Conservation (phyloP, 2,888 invertebrate genomes). For the Himalopsyche tibetana region DNA sequence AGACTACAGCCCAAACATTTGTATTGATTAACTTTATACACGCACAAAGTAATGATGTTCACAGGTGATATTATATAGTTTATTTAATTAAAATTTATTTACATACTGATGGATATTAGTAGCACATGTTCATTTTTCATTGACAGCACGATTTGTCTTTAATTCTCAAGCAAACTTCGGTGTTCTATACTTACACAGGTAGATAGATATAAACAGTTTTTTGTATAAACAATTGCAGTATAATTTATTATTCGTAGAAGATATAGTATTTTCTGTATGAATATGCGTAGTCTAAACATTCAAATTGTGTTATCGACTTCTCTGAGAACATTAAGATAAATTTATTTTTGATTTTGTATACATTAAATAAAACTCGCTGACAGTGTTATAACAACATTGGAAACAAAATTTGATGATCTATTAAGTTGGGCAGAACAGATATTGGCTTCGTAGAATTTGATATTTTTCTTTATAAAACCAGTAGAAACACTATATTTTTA, state of each 20-base stretch:
- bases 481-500: background rate
- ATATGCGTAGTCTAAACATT: background rate
- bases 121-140: background rate
- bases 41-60: too few relatives aligned
- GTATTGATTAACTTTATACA: too few relatives aligned
- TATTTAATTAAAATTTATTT: too few relatives aligned
- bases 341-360: constrained; percentile 22
- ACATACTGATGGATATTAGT: too few relatives aligned
- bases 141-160: background rate
- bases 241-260: background rate
- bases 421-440: background rate
- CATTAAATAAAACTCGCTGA: background rate
- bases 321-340: background rate
- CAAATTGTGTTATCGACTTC: constrained; percentile 21
- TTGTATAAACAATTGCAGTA: constrained; percentile 11
- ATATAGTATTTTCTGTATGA: constrained; percentile 1
- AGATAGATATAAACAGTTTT: background rate
- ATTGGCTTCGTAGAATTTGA: background rate
- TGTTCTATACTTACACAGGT: background rate
- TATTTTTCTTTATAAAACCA: background rate
- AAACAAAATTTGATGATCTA: constrained; percentile 32
- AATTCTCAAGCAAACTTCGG: background rate
- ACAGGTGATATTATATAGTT: too few relatives aligned
- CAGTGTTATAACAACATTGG: constrained; percentile 17
- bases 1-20: too few relatives aligned